Percentiles rank a stretch among this genome's conserved stretches.
These are phyloP conservation scores for Lepidostoma basale DNA, from an alignment of 1,140 invertebrate species.

Conservation along the genomic window DNA sequence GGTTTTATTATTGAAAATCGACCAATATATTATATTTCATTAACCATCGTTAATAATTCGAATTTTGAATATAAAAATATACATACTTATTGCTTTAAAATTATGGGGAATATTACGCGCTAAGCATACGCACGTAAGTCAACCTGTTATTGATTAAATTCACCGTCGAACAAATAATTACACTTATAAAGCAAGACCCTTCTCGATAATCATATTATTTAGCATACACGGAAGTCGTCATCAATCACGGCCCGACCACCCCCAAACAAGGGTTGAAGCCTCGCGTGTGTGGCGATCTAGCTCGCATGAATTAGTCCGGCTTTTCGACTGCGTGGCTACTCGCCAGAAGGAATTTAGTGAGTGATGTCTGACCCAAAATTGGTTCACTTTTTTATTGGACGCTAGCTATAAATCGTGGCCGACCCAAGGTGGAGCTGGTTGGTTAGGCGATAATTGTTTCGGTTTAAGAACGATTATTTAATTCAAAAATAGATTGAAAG, in stretches of 20 bases:
- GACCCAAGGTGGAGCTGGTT: not conserved
- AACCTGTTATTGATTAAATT: not conserved
- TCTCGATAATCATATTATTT: not conserved
- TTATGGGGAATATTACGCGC: too few relatives aligned
- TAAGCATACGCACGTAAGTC: not conserved
- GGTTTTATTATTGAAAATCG: too few relatives aligned
- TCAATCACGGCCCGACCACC: conserved; percentile 1
- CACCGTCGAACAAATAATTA: not conserved
- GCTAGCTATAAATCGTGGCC: conserved; percentile 13
- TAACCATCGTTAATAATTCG: too few relatives aligned
- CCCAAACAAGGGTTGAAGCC: not conserved
- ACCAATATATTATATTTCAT: too few relatives aligned
- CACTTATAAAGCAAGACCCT: not conserved
- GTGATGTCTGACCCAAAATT: conserved; percentile 28
- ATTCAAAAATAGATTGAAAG: too few relatives aligned
- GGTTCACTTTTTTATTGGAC: conserved; percentile 32
- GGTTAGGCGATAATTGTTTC: conserved; percentile 9
- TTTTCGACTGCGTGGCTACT: not conserved
- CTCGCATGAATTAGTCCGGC: not conserved
- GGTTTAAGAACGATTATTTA: too few relatives aligned
- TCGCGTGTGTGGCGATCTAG: not conserved
- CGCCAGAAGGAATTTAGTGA: conserved; percentile 27
- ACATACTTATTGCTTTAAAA: too few relatives aligned
- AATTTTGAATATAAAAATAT: too few relatives aligned
- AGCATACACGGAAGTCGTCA: conserved; percentile 12